Base-by-base conservation (phyloP, 2,888 invertebrate genomes). In the Syrista parreyssii region DNA sequence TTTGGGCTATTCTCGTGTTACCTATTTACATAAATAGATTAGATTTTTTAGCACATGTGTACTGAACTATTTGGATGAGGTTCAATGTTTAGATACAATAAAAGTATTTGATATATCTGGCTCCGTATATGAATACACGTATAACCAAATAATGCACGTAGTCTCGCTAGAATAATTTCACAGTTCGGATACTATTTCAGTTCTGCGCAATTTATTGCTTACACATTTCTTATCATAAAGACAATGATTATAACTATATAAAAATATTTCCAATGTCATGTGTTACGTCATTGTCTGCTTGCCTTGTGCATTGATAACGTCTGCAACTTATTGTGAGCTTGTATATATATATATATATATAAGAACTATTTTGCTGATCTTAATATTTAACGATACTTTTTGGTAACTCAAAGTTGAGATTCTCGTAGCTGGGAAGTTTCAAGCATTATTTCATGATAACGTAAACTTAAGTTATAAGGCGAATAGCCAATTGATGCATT, bases 11-110 rank as follows among this genome's bases (percentile, higher is more conserved):
- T 9, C 55, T 23, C 23, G 55, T 55, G 55, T 2, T 55, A 23
- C 2, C 9, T 55, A 23, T 55, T 55, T 3, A 9, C 23, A 74
- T 71, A 76, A 76, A 76, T 76, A 78, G 72, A 72, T 36, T 72
- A 75, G 35, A 31, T 35, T 12, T 36, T 72, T 73, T 32, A 40
- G 74, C 33, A 35, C 68, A 72, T 23, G 68, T 75, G 31, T 55
- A 74, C 68, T 71, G 76, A 75, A 30, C 33, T 55, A 32, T 75
- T 79, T 78, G 78, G 71, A 76, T 75, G 77, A 40, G 74, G 77
- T 81, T 81, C 81, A 81, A 79, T 78, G 79, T 78, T 77, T 79
- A 79, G 34, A 72, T 31, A 73, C 23, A 55, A 55, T 55, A 55
- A 55, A 23, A 15, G 55, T 55, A 55, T 15, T 23, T 23, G 55